These are phyloP conservation scores for Homarus gammarus DNA, from an alignment of 2,888 invertebrate species.

Conservation along the genomic window DNA sequence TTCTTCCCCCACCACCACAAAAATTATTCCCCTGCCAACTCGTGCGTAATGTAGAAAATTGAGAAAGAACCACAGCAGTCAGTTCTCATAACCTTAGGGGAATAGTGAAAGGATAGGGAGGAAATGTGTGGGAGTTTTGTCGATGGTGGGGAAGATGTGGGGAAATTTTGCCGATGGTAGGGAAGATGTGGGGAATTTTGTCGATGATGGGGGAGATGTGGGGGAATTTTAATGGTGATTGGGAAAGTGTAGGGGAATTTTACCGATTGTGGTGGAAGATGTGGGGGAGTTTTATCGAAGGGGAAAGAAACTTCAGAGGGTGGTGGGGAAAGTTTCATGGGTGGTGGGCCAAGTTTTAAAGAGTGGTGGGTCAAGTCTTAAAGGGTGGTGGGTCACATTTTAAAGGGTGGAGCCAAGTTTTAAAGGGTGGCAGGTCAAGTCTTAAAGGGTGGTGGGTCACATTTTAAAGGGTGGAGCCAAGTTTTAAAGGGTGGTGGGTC, in stretches of 20 bases:
- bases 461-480: too few relatives aligned
- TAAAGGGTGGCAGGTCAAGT: too few relatives aligned
- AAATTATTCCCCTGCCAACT: conserved; percentile 23
- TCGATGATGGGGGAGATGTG: background rate
- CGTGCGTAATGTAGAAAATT: conserved; percentile 42
- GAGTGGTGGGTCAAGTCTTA: too few relatives aligned
- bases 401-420: too few relatives aligned
- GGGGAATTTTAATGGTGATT: background rate
- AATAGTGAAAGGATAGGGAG: too few relatives aligned
- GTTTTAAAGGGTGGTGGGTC: too few relatives aligned
- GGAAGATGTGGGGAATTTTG: background rate
- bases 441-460: too few relatives aligned
- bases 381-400: too few relatives aligned
- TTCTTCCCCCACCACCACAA: background rate
- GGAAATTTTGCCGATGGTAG: background rate
- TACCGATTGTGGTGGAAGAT: background rate
- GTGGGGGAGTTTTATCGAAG: too few relatives aligned
- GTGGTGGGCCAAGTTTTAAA: too few relatives aligned
- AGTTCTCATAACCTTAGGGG: background rate
- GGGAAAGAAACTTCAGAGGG: too few relatives aligned
- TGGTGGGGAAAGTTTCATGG: too few relatives aligned
- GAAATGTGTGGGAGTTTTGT: background rate
- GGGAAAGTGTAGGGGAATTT: background rate
- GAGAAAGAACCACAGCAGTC: conserved; percentile 37
- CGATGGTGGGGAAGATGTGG: background rate